Base-by-base conservation (phyloP, 1,140 invertebrate genomes). In the Cherax destructor region DNA sequence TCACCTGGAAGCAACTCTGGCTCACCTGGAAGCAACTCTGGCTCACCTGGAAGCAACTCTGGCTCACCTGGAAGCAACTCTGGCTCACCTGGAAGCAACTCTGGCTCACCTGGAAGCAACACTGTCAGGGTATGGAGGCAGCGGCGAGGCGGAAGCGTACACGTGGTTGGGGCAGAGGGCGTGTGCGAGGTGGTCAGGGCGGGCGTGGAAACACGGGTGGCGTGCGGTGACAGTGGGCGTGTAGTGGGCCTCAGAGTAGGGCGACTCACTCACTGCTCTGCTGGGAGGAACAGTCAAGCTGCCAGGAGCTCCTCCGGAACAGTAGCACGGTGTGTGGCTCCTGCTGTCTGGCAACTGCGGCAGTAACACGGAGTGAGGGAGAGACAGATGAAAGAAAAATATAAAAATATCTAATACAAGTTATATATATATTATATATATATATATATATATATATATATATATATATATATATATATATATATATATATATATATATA, bases 191-290 rank as follows among this genome's bases (percentile, higher is more conserved):
- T 90, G 83, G 69, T 78, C 81, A 3, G 88, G 88, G 72, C 74
- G 88, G 4, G 49, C 21, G 74, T 21, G 85, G 85, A 79, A 87
- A 65, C 85, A 87, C 3, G 85, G 74, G 81, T 83, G 88, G 41
- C 80, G 86, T n/a, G 74, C 79, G 65, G 88, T 41, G 24, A 90
- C 52, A n/a, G 88, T 90, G 65, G 88, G 88, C n/a, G 88, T 77
- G 88, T 84, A 84, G 88, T 90, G 88, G 4, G 81, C 88, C 81
- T 90, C 88, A n/a, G 69, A 77, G 81, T 90, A 90, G 24, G 77
- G 52, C 49, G 85, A 87, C 56, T 87, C 85, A 21, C 85, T 79
- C 74, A 87, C 3, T 74, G 49, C 30, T 21, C 69, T 41, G 47
- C 41, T n/a, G 49, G 85, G 30, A 11, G 74, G 13, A 1, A 16